These are phyloP conservation scores for Chrysocyon brachyurus DNA, from an alignment of 2,797 vertebrate species.

Conservation along the genomic window DNA sequence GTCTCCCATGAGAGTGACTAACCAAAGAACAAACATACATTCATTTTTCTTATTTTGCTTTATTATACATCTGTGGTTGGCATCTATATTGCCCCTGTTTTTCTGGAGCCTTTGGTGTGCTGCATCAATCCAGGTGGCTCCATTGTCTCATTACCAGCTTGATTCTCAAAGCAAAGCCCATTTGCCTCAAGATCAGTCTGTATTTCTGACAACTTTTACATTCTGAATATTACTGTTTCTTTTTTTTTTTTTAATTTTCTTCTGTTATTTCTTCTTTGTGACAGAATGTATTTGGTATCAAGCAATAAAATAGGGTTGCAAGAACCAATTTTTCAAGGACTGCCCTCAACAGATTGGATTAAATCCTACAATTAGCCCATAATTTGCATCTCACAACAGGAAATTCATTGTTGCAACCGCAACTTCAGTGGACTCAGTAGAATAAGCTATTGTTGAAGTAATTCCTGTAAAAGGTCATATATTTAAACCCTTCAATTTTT, in stretches of 20 bases:
- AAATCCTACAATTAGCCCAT: conserved; percentile 87
- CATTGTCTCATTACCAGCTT: conserved; percentile 34
- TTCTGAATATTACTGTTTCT: conserved; percentile 48
- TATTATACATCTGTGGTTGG: background rate
- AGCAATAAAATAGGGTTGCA: conserved; percentile 76
- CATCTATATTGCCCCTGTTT: background rate
- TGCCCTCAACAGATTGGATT: conserved; percentile 84
- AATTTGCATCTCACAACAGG: conserved; percentile 87
- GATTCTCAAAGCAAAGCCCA: conserved; percentile 55
- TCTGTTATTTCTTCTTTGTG: conserved; percentile 71
- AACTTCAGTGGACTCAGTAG: conserved; percentile 81
- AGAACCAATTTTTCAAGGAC: conserved; percentile 83
- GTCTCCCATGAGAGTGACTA: background rate
- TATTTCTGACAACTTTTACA: conserved; percentile 67
- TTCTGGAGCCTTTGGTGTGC: background rate
- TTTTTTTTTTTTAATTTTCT: background rate
- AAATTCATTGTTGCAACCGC: conserved; percentile 83
- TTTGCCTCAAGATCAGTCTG: conserved; percentile 23
- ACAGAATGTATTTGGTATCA: conserved; percentile 66
- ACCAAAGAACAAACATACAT: background rate
- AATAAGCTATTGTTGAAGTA: conserved; percentile 88
- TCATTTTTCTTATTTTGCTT: background rate
- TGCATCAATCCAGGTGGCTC: background rate
- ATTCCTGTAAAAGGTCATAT: conserved; percentile 89
- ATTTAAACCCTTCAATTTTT: conserved; percentile 88